Conservation (phyloP, 35 echinoderm and acorn worm species). For the Eucidaris tribuloides region DNA sequence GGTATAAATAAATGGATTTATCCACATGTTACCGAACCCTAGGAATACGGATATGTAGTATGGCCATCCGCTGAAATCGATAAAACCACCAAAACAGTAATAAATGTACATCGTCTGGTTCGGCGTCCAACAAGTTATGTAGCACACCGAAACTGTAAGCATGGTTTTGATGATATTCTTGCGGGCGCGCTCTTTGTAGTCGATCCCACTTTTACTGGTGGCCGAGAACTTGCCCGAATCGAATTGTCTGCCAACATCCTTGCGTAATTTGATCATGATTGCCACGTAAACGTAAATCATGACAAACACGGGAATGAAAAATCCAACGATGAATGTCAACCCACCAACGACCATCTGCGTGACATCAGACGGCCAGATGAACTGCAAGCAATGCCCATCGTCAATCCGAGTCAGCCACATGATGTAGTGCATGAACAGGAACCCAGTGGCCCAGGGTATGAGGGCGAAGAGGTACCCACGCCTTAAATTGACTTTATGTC, state of each 20-base stretch:
- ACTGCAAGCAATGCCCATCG: not conserved
- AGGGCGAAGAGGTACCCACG: not conserved
- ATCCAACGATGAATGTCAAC: not conserved
- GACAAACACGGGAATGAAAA: not conserved
- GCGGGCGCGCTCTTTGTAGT: slow-evolving; percentile 1
- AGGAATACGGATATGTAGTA: slow-evolving; percentile 27
- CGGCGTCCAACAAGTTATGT: slow-evolving; percentile 39
- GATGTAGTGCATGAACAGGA: not conserved
- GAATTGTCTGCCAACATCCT: not conserved
- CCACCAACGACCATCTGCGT: not conserved
- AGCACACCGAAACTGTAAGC: slow-evolving; percentile 9
- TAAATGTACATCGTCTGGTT: slow-evolving; percentile 37
- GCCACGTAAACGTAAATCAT: not conserved
- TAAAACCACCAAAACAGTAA: slow-evolving; percentile 11
- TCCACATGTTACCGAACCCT: slow-evolving; percentile 36
- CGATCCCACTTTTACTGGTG: too few species aligned
- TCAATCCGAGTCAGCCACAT: not conserved
- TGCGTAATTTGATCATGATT: not conserved
- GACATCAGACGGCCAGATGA: not conserved
- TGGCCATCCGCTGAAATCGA: slow-evolving; percentile 14
- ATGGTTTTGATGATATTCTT: slow-evolving; percentile 39
- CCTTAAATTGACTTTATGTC: not conserved
- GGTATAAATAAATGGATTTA: slow-evolving; percentile 58
- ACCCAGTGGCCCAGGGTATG: not conserved
- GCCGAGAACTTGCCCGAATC: not conserved